Conservation (phyloP, 2,888 invertebrate genomes). For the Himalopsyche japonica region DNA sequence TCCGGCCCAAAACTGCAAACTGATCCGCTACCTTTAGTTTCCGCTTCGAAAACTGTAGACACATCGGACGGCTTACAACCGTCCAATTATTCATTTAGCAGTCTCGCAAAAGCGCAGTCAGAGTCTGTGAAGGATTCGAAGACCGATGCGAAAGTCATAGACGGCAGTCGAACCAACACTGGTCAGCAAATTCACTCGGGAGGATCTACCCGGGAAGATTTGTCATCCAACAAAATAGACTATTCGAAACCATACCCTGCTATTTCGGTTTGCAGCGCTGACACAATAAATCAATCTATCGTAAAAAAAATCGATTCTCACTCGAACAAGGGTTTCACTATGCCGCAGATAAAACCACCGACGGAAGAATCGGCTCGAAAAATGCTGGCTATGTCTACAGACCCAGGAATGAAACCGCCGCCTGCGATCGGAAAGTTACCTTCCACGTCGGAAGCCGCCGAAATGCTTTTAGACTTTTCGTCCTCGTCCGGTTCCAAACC, state of each 20-base stretch:
- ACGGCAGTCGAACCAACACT: slow-evolving; percentile 47
- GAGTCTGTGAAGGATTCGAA: slow-evolving; percentile 44
- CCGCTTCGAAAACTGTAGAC: slow-evolving; percentile 29
- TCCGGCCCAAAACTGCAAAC: slow-evolving; percentile 51
- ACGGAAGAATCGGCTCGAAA: slow-evolving; percentile 49
- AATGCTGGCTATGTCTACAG: not conserved
- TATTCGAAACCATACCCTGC: slow-evolving; percentile 31
- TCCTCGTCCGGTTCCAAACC: slow-evolving; percentile 60
- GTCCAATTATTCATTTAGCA: slow-evolving; percentile 47
- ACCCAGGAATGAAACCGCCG: slow-evolving; percentile 52
- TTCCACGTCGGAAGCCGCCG: slow-evolving; percentile 64
- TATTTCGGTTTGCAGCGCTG: slow-evolving; percentile 37
- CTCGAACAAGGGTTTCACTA: slow-evolving; percentile 53
- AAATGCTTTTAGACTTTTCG: slow-evolving; percentile 70
- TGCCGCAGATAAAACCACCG: slow-evolving; percentile 49
- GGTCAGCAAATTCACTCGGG: slow-evolving; percentile 42
- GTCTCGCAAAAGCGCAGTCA: slow-evolving; percentile 46
- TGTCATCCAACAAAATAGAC: slow-evolving; percentile 21
- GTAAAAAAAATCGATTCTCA: slow-evolving; percentile 47
- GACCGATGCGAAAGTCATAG: slow-evolving; percentile 52
- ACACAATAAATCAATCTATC: slow-evolving; percentile 43
- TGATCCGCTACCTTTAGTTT: slow-evolving; percentile 25
- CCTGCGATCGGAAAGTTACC: slow-evolving; percentile 54
- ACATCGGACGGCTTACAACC: slow-evolving; percentile 48
- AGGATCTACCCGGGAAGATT: slow-evolving; percentile 43